Conservation (phyloP, 2,113 vertebrate species). For the Lanius ludovicianus region DNA sequence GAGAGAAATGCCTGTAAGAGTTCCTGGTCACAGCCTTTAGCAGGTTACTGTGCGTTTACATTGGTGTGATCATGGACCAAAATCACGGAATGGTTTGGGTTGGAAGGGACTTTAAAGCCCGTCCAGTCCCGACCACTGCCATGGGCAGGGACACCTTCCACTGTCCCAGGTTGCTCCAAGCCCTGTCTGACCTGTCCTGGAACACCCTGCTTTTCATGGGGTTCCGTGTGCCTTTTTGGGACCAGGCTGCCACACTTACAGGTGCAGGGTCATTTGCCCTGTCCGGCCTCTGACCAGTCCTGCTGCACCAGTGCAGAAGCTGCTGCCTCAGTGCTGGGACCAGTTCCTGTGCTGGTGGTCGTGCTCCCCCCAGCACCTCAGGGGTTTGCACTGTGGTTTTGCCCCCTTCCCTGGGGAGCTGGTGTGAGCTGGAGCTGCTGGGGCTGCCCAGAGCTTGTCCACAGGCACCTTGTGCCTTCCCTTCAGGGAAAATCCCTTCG, state of each 20-base stretch:
- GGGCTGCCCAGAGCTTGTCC: background rate
- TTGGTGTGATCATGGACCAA: background rate
- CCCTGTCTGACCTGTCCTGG: background rate
- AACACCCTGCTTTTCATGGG: background rate
- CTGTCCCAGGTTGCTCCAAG: background rate
- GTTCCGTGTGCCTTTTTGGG: fast-evolving
- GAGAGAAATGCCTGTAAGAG: background rate
- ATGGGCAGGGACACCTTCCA: background rate
- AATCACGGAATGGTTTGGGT: background rate
- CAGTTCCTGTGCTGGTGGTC: background rate
- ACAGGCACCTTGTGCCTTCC: background rate
- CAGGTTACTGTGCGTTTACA: background rate
- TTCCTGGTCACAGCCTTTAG: background rate
- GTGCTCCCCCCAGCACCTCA: background rate
- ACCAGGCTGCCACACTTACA: fast-evolving
- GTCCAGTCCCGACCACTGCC: background rate
- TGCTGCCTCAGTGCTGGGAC: background rate
- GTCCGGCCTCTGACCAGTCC: background rate
- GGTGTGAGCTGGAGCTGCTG: background rate
- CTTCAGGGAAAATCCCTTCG: background rate
- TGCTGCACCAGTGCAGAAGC: background rate
- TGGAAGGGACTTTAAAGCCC: too few relatives aligned
- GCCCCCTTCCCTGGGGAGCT: background rate
- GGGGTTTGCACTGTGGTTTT: fast-evolving
- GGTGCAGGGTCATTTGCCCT: too few relatives aligned